These are phyloP conservation scores for Lypha dubia DNA, from an alignment of 2,888 invertebrate species.

Conservation along the genomic window DNA sequence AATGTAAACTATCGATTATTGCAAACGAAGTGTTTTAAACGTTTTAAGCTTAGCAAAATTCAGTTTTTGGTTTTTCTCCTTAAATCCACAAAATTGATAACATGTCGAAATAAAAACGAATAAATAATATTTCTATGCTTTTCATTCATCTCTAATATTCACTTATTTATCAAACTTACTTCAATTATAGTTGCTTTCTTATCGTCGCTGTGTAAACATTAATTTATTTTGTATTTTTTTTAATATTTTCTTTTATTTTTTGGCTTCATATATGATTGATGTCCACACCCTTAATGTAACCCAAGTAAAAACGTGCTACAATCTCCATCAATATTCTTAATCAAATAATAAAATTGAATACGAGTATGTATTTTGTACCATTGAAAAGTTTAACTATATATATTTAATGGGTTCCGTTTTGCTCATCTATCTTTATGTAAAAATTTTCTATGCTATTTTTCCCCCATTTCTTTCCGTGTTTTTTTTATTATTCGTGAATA, in stretches of 20 bases:
- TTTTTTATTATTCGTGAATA: conserved; percentile 9
- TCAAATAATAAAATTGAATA: conserved; percentile 63
- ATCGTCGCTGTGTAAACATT: background rate
- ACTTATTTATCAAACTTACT: background rate
- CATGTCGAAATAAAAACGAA: too few species aligned
- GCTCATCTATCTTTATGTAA: conserved; percentile 17
- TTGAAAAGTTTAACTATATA: conserved; percentile 36
- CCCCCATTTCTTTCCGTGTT: too few species aligned
- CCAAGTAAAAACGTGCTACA: conserved; percentile 15
- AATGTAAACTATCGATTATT: too few species aligned
- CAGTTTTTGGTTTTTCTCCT: too few species aligned
- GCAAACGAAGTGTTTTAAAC: too few species aligned
- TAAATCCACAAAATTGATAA: too few species aligned
- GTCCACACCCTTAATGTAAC: conserved; percentile 13
- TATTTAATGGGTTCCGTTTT: conserved; percentile 24
- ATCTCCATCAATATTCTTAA: conserved; percentile 53
- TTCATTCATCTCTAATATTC: background rate
- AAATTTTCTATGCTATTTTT: background rate
- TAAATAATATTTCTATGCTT: too few species aligned
- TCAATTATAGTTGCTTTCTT: background rate
- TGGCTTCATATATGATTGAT: conserved; percentile 47
- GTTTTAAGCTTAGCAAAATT: too few species aligned
- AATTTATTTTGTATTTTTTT: too few species aligned
- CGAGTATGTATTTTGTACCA: background rate
- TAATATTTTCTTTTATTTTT: too few species aligned